Evolutionary conservation across 1,140 invertebrate genomes (phyloP).

Genomic region (Drosophila sulfurigaster): DNA sequence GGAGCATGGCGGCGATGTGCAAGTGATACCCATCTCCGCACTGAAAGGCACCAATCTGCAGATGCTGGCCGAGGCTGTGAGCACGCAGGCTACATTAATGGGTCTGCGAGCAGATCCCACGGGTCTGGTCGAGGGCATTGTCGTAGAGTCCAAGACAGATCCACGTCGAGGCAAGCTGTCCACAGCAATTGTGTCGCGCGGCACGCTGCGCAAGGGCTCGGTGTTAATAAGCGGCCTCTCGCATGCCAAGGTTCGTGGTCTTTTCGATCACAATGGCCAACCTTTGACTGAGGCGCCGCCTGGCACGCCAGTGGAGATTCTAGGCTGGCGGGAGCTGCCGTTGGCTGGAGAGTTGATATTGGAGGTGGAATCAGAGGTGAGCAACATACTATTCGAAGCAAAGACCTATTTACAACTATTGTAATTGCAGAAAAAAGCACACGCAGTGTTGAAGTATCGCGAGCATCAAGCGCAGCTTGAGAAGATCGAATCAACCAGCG

Average conservation of each 20-base stretch:
- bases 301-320: conserved; percentile 92
- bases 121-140: conserved; percentile 94
- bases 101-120: conserved; percentile 92
- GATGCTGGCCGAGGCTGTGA: conserved; percentile 93
- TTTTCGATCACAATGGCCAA: conserved; percentile 92
- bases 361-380: conserved; percentile 91
- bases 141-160: conserved; percentile 95
- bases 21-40: conserved; percentile 96
- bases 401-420: neutral
- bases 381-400: neutral
- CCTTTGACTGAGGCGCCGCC: conserved; percentile 90
- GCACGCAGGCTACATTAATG: conserved; percentile 95
- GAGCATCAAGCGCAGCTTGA: conserved; percentile 86
- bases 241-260: conserved; percentile 94
- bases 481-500: conserved; percentile 88
- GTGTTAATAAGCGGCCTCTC: conserved; percentile 93
- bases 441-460: conserved; percentile 89
- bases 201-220: conserved; percentile 93
- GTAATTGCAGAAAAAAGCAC: conserved; percentile 87
- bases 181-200: conserved; percentile 95
- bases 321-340: conserved; percentile 95
- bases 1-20: conserved; percentile 95
- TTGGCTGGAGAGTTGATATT: conserved; percentile 94
- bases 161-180: conserved; percentile 91
- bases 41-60: conserved; percentile 93